Base-by-base conservation (phyloP, 2,888 invertebrate genomes). In the Tetragnatha montana region DNA sequence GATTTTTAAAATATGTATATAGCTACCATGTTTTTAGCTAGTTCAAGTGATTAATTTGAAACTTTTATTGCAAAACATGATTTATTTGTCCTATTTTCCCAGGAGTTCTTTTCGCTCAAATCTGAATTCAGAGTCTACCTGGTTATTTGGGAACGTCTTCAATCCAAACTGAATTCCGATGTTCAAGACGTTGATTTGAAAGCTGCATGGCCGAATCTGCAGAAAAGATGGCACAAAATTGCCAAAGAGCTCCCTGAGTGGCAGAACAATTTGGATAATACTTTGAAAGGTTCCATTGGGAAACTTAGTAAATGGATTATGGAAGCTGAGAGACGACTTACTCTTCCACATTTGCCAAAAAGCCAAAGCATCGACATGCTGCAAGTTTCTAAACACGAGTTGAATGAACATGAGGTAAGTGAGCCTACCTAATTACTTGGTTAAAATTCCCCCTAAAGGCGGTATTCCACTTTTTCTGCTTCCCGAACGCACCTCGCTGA, bases 251-350 rank as follows among this genome's bases (percentile, higher is more conserved):
- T 97, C 94, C 95, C 96, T 92, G 95, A 96, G 93, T 98, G 98
- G 98, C 95, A 97, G 92, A 97, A 97, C 97, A 94, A 97, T 81
- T 94, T 98, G 92, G 98, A 99, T 93, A 95, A 96, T 0, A 95
- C 95, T 91, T 94, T 98, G 83, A 97, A 98, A 10, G 97, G 97
- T 71, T 97, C 97, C 92, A 96, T 98, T 92, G 96, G 96, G 88
- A 95, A 95, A 91, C 95, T 98, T 19, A 98, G 97, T 82, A 96
- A 97, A 93, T 98, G 98, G 98, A 94, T 99, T 82, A 96, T 97
- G 91, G 96, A 96, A 92, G 98, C 98, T 21, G 98, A 98, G 93
- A 96, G 96, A 92, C 94, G 97, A 81, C 94, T 98, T 81, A 95
- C 96, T 92, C 96, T 96, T 92, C 97, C 97, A 93, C 96, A 97